These are phyloP conservation scores for Actinernus sp. DNA, from an alignment of 92 coral and sea anemone genomes.

Conservation along the genomic window DNA sequence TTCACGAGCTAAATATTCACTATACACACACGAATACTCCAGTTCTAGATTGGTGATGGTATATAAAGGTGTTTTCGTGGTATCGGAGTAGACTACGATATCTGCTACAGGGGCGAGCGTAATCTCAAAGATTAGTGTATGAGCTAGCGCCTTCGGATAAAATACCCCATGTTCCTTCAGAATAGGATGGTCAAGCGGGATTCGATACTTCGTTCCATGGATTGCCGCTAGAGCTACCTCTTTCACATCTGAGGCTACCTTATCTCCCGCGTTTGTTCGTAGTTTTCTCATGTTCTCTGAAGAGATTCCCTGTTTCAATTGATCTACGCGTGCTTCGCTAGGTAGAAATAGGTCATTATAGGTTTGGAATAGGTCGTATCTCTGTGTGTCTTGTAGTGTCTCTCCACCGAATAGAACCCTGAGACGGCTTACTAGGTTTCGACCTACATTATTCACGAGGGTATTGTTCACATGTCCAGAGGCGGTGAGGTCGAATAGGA, in stretches of 20 bases:
- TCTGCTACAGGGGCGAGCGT: slow-evolving; percentile 41
- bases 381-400: slow-evolving; percentile 59
- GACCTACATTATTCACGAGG: slow-evolving; percentile 33
- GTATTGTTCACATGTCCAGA: slow-evolving; percentile 45
- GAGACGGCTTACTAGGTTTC: slow-evolving; percentile 55
- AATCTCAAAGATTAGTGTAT: slow-evolving; percentile 46
- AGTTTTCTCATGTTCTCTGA: slow-evolving; percentile 34
- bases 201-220: slow-evolving; percentile 25
- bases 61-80: slow-evolving; percentile 8
- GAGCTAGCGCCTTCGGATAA: slow-evolving; percentile 49
- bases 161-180: slow-evolving; percentile 47
- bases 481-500: slow-evolving; percentile 32
- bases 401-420: slow-evolving; percentile 41
- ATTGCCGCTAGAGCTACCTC: slow-evolving; percentile 50
- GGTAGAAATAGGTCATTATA: slow-evolving; percentile 28
- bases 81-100: slow-evolving; percentile 23
- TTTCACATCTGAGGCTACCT: slow-evolving; percentile 43
- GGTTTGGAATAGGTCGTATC: slow-evolving; percentile 57
- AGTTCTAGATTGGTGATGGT: slow-evolving; percentile 46
- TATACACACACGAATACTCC: slow-evolving; percentile 28
- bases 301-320: slow-evolving; percentile 37
- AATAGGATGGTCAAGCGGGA: slow-evolving; percentile 54
- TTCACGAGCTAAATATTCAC: slow-evolving; percentile 48
- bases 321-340: slow-evolving; percentile 18
- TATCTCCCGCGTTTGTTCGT: slow-evolving; percentile 48